phyloP scores from a whole-genome alignment of 2,888 invertebrate species.

The Cephonodes hylas region DNA sequence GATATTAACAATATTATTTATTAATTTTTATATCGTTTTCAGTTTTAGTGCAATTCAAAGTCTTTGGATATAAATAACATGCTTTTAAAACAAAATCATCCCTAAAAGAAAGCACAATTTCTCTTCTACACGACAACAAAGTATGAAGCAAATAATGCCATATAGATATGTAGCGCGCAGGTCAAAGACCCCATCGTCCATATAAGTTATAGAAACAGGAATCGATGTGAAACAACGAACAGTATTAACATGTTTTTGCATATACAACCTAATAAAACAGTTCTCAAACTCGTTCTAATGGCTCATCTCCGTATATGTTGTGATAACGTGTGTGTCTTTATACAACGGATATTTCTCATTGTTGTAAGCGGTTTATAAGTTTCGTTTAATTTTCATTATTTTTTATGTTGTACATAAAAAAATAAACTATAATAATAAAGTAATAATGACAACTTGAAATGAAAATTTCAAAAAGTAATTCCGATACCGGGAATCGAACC shows the following conservation, averaged over 20 bases:
- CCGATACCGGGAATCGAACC: conserved; percentile 82
- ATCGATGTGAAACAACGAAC: conserved; percentile 5
- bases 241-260: conserved; percentile 7
- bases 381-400: neutral
- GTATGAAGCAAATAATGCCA: conserved; percentile 1
- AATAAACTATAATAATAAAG: no score
- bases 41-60: no score
- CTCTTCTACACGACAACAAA: neutral
- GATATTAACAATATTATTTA: no score
- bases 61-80: no score
- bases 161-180: neutral
- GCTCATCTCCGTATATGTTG: neutral
- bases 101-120: no score
- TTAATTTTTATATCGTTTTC: no score
- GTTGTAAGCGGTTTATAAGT: neutral
- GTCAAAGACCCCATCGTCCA: neutral
- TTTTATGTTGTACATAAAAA: no score
- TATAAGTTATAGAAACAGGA: conserved; percentile 1
- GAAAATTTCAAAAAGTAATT: conserved; percentile 31
- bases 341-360: neutral
- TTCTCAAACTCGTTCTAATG: neutral
- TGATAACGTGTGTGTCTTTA: neutral
- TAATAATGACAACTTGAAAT: no score
- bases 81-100: no score
- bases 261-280: neutral